Evolutionary conservation across 1,140 invertebrate species (phyloP).

Genomic region (Zelostemma sp.): DNA sequence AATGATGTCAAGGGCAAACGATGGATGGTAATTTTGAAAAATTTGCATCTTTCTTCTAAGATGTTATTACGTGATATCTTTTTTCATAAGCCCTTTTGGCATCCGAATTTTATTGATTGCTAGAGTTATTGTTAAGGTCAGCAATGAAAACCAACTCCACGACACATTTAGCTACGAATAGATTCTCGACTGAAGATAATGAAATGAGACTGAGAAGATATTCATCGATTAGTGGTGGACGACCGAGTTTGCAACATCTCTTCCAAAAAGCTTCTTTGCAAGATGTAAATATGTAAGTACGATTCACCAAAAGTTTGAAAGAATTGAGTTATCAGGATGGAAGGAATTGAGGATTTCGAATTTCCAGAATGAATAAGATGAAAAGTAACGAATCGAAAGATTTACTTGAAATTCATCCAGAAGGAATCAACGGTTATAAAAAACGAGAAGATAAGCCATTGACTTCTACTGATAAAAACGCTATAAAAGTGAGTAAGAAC

Average conservation of each 20-base stretch:
- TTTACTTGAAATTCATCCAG: too few relatives aligned
- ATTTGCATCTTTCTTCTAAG: too few relatives aligned
- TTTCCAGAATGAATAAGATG: neutral
- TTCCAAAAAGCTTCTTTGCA: constrained; percentile 20
- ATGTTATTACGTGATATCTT: neutral
- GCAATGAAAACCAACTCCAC: neutral
- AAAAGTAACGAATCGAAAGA: too few relatives aligned
- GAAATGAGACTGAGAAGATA: constrained; percentile 22
- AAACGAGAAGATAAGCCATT: too few relatives aligned
- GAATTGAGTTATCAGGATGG: neutral
- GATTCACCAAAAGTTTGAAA: neutral
- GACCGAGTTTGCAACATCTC: constrained; percentile 38
- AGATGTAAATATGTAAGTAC: constrained; percentile 20
- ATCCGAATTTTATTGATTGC: too few relatives aligned
- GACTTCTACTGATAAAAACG: too few relatives aligned
- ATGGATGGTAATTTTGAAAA: constrained; percentile 78
- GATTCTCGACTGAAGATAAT: constrained; percentile 26
- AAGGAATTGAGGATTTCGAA: neutral
- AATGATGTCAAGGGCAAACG: constrained; percentile 76
- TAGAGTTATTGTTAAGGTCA: too few relatives aligned
- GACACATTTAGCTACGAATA: constrained; percentile 39
- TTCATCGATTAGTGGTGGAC: constrained; percentile 45
- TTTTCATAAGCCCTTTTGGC: too few relatives aligned
- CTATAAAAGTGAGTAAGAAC: too few relatives aligned
- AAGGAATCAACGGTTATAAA: too few relatives aligned